Base-by-base conservation (phyloP, 2,113 vertebrate species). In the Empidonax alnorum region DNA sequence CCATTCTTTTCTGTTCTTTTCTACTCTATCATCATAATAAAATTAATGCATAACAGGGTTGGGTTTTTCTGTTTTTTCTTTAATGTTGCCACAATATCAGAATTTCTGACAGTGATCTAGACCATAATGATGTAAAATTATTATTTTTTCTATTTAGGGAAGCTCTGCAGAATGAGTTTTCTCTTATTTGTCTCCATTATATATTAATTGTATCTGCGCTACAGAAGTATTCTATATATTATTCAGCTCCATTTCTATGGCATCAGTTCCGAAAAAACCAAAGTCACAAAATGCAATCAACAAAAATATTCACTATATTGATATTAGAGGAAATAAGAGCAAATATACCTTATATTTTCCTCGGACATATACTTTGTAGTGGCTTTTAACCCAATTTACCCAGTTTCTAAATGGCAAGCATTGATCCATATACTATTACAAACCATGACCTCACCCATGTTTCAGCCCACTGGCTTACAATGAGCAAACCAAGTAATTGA, bases 401-500 rank as follows among this genome's bases (percentile, higher is more conserved):
- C 52, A 23, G 50, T 71, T 87, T 86, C 80, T 78, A 91, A 94
- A 87, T 61, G 69, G 61, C 52, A 84, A 84, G 52, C 91, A 28
- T 72, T 84, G 89, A 93, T 92, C 94, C 73, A 2, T 81, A 65
- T 5, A 58, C 61, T 90, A 61, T 78, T 93, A 59, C 56, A 87
- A 89, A 72, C 33, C 0, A 9, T 41, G 59, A 84, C 56, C 76
- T 95, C 83, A 59, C 6, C 33, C 52, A 7, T 74, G 80, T 90
- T 93, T 93, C 83, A 96, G n/a, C 47, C 56, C 66, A 78, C 39
- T 96, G 89, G 73, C 24, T 94, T 92, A 59, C 68, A 78, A 68
- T 44, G 73, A 89, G 73, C 42, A 81, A 90, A 67, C 39, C 21
- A 59, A 93, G 61, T 87, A 95, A 96, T 41, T 74, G 72, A 92